phyloP scores from a whole-genome alignment of 2,113 vertebrate species.

The Labeo rohita region DNA sequence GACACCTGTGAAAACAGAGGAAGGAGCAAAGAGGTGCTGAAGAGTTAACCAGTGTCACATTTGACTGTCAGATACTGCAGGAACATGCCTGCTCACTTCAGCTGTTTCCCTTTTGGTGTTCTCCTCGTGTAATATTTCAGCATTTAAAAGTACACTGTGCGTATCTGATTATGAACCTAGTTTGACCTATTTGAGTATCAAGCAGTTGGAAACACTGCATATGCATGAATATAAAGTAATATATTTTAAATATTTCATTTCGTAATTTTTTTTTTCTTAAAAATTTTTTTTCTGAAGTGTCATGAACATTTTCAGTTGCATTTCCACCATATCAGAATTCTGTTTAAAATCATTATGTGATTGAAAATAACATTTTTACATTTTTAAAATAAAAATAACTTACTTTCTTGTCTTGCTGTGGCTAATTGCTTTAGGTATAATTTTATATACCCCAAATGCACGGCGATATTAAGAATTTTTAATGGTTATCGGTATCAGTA shows the following conservation, averaged over 20 bases:
- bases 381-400: not conserved
- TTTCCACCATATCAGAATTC: not conserved
- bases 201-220: not conserved
- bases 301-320: not conserved
- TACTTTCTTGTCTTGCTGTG: not conserved
- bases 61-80: conserved; percentile 26
- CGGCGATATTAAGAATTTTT: no score
- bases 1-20: conserved; percentile 65
- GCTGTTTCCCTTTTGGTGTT: not conserved
- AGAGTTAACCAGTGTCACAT: conserved; percentile 21
- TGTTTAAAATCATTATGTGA: not conserved
- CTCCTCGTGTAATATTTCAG: conserved; percentile 15
- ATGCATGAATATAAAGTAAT: not conserved
- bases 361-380: not conserved
- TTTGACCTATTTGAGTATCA: not conserved
- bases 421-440: not conserved
- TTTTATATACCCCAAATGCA: not conserved
- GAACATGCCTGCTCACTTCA: conserved; percentile 28
- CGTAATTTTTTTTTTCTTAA: not conserved
- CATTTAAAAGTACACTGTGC: not conserved
- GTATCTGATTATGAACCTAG: not conserved
- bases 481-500: no score
- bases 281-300: not conserved
- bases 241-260: not conserved
- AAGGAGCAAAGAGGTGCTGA: conserved; percentile 43